Evolutionary conservation across 2,797 vertebrate species (phyloP), one percentile per base, ranked within the genome.

Genomic region (Brachyalestes nurse): DNA sequence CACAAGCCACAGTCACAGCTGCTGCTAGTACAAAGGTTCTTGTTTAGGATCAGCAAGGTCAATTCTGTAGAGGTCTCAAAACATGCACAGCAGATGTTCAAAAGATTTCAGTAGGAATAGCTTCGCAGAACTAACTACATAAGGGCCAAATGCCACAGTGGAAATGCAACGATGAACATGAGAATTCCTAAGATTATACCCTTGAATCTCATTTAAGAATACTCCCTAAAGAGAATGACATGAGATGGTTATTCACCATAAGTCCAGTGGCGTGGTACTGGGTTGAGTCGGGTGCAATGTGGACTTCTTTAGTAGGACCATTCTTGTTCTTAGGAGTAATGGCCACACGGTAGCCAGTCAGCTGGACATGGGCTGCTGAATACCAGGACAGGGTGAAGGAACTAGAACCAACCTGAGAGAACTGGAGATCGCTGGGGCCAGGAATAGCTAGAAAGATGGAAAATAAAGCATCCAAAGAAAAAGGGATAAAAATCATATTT

Each of bases 321-420:
- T 91, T 94, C 87, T 95, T 96, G 75, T 93, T 96, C 87, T 96
- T 96, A 67, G 96, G 96, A 75, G 91, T 96, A 80, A 96, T 92
- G 81, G 93, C 88, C 74, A 97, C 94, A n/a, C 94, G 92, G 85
- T 96, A 97, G 40, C 97, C 97, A 4, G 92, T 96, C 19, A 99
- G 93, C 25, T 90, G 91, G 82, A 95, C 95, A 0, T 91, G 93
- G 65, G 96, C 96, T 1, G 95, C 97, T 1, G 95, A 90, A 0
- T 89, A 91, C 96, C 96, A 97, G 84, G 91, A 92, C 49, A 95
- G 88, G 0, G 88, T 95, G 82, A 97, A 84, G 71, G 91, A 95
- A 23, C 94, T 93, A 34, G 96, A 93, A 71, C 94, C 93, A 5
- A 96, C 92, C 83, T 96, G 94, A 82, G 88, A 90, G 61, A 97